Conservation (phyloP, 2,797 vertebrate genomes). For the Prunella strophiata region DNA sequence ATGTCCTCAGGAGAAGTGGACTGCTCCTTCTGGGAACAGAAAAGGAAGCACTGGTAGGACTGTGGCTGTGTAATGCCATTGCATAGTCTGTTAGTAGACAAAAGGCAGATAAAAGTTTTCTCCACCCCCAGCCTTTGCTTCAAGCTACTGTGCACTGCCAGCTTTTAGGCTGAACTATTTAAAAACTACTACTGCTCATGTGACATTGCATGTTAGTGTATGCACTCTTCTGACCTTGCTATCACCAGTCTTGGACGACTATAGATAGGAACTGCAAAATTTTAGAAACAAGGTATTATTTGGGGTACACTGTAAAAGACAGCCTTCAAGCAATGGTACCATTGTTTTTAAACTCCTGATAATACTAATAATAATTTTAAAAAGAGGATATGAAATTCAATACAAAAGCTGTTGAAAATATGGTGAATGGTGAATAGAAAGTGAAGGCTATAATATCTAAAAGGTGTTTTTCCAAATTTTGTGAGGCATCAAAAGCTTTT, state of each 20-base stretch:
- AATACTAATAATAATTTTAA: not conserved
- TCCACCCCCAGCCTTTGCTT: not conserved
- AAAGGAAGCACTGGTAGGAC: not conserved
- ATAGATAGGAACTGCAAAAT: not conserved
- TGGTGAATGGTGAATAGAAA: not conserved
- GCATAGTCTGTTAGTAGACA: not conserved
- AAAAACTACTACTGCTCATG: not conserved
- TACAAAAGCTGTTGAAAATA: not conserved
- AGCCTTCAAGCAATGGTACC: not conserved
- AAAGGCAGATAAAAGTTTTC: not conserved
- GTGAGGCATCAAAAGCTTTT: not conserved
- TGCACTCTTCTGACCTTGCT: not conserved
- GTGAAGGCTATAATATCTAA: not conserved
- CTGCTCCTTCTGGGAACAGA: not conserved
- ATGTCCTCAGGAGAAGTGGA: not conserved
- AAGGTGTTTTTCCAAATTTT: not conserved
- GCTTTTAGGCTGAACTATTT: not conserved
- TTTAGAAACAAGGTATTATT: not conserved
- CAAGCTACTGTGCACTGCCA: not conserved
- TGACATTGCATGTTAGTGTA: not conserved
- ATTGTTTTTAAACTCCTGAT: not conserved
- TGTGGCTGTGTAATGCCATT: not conserved
- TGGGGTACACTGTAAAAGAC: not conserved
- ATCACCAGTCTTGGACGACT: not conserved
- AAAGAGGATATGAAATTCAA: not conserved